Conservation (phyloP, 2,888 invertebrate genomes). For the Craniophora ligustri region DNA sequence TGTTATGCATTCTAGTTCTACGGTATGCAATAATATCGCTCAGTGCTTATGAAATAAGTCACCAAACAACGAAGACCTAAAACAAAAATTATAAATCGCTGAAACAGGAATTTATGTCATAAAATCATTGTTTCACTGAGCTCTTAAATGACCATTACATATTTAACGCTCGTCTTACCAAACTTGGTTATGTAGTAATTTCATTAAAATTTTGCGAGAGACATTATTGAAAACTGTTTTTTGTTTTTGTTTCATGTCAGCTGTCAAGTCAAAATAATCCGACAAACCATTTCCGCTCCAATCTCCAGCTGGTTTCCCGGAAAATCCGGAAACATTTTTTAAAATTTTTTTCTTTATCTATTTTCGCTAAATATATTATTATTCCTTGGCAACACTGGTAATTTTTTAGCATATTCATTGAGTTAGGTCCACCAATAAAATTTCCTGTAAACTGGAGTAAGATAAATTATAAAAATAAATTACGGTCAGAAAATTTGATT, state of each 20-base stretch:
- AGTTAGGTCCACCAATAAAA: conserved; percentile 26
- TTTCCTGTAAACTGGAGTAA: conserved; percentile 26
- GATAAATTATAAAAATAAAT: not conserved
- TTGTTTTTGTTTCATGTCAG: conserved; percentile 82
- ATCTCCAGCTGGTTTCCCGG: conserved; percentile 23
- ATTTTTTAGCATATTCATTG: conserved; percentile 46
- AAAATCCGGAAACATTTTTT: conserved; percentile 40
- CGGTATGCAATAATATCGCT: conserved; percentile 62
- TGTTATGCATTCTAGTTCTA: conserved; percentile 69
- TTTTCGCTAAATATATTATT: conserved; percentile 42
- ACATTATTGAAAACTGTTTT: conserved; percentile 83
- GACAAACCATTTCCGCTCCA: conserved; percentile 56
- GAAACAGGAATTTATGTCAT: conserved; percentile 51
- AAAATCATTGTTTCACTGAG: conserved; percentile 20
- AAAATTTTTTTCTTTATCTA: no score
- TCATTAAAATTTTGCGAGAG: conserved; percentile 83
- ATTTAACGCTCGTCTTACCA: conserved; percentile 59
- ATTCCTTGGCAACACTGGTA: conserved; percentile 25
- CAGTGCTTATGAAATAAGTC: conserved; percentile 59
- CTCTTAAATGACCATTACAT: conserved; percentile 13
- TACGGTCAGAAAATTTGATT: not conserved
- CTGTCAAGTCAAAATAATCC: conserved; percentile 63
- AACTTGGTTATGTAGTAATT: conserved; percentile 73
- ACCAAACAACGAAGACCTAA: conserved; percentile 69
- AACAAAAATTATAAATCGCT: conserved; percentile 67